Evolutionary conservation across 2,888 invertebrate species (phyloP), one percentile per base, ranked within the genome.

Genomic region (Taenaris catops): DNA sequence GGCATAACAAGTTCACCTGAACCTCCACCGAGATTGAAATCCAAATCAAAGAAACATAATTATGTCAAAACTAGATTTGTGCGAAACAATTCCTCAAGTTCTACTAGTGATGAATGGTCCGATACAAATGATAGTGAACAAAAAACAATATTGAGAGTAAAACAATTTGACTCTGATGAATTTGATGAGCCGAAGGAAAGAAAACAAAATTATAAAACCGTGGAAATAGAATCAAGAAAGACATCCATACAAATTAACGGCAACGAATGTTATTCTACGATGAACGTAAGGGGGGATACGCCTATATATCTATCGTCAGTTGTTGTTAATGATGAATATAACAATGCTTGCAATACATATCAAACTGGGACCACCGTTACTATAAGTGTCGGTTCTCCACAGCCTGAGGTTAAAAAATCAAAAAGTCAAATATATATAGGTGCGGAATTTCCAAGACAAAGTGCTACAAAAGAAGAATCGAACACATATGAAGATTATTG

Each of bases 161-260:
- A 80, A 50, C 86, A 86, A 48, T 84, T 75, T 49, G 86, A 86
- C 53, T 76, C 89, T 41, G 89, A 90, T 58, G 83, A 83, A 18
- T 71, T 67, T 36, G 64, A 69, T 25, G 66, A 76, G 29, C 40
- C 52, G 14, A 70, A 64, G 51, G 44, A 47, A 36, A 47, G 46
- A 38, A 57, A 53, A 51, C 53, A 62, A 11, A 42, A 57, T n/a
- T 49, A 61, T 39, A 63, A 68, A 33, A 56, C 61, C 20, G 49
- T 55, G 9, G 79, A 79, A 58, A 73, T 67, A 42, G 86, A 87
- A 43, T 72, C 80, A 5, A 81, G 88, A 52, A 89, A 89, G 78
- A 92, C 93, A 8, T 93, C 93, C 6, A 93, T 93, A 53, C 84
- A 92, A 86, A 93, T 93, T 58, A 93, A 86, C 62, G 92, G 90